Conservation (phyloP, 1,140 invertebrate genomes). For the Augochlora pura region DNA sequence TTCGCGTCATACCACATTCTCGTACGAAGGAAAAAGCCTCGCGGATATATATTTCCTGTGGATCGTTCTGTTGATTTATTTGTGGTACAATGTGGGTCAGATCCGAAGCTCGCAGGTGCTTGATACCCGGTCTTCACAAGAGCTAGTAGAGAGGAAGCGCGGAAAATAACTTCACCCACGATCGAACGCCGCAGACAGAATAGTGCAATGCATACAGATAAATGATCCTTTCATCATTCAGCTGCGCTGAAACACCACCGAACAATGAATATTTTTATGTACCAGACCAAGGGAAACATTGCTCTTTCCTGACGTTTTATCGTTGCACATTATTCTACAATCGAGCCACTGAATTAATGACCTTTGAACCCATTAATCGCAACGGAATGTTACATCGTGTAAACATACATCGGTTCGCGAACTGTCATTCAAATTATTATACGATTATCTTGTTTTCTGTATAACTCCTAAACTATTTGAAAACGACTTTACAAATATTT, state of each 20-base stretch:
- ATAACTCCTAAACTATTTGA: too few relatives aligned
- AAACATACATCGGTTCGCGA: too few relatives aligned
- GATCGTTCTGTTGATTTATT: not conserved
- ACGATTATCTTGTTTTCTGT: too few relatives aligned
- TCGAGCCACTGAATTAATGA: not conserved
- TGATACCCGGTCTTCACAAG: conserved; percentile 2
- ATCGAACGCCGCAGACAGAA: not conserved
- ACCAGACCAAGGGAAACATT: too few relatives aligned
- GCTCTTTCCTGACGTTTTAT: not conserved
- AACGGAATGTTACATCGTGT: too few relatives aligned
- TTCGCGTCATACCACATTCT: not conserved
- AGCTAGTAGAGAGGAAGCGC: not conserved
- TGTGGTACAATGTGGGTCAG: conserved; percentile 3
- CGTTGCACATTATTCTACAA: not conserved
- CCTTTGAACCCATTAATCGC: too few relatives aligned
- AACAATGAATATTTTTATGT: not conserved
- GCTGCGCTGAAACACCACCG: not conserved
- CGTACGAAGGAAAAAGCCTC: not conserved
- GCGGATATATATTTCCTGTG: not conserved
- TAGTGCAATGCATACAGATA: conserved; percentile 1
- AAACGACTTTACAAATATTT: too few relatives aligned
- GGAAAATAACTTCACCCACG: conserved; percentile 6
- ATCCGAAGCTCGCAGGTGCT: conserved; percentile 2
- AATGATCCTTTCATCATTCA: not conserved
- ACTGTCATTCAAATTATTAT: too few relatives aligned